Conservation (phyloP, 1,140 invertebrate species). For the Conus ventricosus region DNA sequence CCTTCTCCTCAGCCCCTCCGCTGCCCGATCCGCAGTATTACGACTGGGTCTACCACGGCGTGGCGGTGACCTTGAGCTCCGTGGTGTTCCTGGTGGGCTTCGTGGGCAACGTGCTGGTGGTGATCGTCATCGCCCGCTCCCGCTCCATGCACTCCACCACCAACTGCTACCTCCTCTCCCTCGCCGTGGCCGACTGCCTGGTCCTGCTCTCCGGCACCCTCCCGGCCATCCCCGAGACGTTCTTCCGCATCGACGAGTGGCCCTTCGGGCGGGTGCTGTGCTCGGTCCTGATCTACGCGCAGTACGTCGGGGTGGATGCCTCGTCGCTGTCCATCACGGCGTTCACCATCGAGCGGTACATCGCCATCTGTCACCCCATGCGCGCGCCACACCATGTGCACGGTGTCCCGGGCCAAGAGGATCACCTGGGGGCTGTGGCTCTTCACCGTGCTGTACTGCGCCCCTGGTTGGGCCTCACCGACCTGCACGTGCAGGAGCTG, state of each 20-base stretch:
- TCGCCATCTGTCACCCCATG: constrained; percentile 95
- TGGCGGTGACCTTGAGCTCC: constrained; percentile 45
- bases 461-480: constrained; percentile 70
- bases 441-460: constrained; percentile 75
- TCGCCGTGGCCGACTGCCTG: constrained; percentile 94
- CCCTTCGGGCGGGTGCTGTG: constrained; percentile 80
- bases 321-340: constrained; percentile 94
- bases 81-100: constrained; percentile 67
- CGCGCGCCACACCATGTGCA: constrained; percentile 86
- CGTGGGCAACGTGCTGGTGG: constrained; percentile 74
- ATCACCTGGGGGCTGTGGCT: constrained; percentile 79
- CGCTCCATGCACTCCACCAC: constrained; percentile 79
- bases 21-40: constrained; percentile 32
- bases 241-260: constrained; percentile 79
- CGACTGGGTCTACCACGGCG: constrained; percentile 36
- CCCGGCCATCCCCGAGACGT: constrained; percentile 79
- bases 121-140: constrained; percentile 71
- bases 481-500: constrained; percentile 31
- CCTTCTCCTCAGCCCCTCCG: neutral
- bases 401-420: constrained; percentile 78
- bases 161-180: constrained; percentile 94
- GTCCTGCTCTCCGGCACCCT: constrained; percentile 82
- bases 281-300: constrained; percentile 79
- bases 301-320: constrained; percentile 85
- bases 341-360: constrained; percentile 95